Evolutionary conservation across 2,888 invertebrate species (phyloP), one percentile per base, ranked within the genome.

Genomic region (Lampropteryx suffumata): DNA sequence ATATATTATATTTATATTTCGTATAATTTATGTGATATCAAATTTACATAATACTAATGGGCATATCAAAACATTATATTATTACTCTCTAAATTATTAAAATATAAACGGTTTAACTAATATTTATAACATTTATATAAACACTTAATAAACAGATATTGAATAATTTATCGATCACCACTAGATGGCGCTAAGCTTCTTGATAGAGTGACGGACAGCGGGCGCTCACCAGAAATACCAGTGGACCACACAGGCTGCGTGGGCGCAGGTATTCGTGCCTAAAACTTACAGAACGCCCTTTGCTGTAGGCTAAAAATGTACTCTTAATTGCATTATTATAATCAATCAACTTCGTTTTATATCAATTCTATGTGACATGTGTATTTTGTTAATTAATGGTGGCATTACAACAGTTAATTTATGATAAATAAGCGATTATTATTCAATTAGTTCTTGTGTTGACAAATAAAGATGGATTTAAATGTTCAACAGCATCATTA

Each of bases 361-460:
- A 41, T 37, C 45, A 32, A 28, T 13, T 34, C 27, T 32, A 8
- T 41, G 14, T 27, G 55, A 54, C 52, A 55, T 43, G 37, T 37
- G 37, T 40, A 44, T 39, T 42, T 40, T 47, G 54, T 54, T 59
- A 53, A 53, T 49, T 28, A 28, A 37, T 49, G 13, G 35, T 34
- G 47, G 48, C 55, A 51, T 65, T 65, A 62, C 57, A 57, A 61
- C 64, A 64, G 61, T 63, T n/a, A 65, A 56, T 47, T 43, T 54
- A 56, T 54, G 42, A 44, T 51, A 59, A 44, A 2, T 17, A 32
- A 41, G 17, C 49, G 35, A 51, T 54, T 46, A 41, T 26, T 34
- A 53, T 43, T 42, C 42, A 56, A 56, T 55, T 53, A 48, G 36
- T 50, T 48, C 39, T 41, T 28, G 33, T 34, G 41, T 26, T 50